These are phyloP conservation scores for Ceratoteleas bidentatus DNA, from an alignment of 1,140 invertebrate species.

Conservation along the genomic window DNA sequence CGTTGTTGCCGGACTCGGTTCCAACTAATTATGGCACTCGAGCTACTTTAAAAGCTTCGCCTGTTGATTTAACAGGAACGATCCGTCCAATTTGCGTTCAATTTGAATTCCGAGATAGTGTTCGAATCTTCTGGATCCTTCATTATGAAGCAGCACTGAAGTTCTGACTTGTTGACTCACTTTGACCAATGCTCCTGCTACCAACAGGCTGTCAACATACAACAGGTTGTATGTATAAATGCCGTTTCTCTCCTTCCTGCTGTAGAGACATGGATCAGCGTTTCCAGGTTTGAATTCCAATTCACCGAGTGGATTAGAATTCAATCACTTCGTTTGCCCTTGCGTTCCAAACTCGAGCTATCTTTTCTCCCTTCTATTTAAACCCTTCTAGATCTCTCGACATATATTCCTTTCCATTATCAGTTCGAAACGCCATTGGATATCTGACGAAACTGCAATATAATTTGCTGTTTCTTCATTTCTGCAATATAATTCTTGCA, in stretches of 20 bases:
- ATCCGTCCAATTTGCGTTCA: conserved; percentile 7
- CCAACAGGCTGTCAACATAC: conserved; percentile 42
- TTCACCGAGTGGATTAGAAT: conserved; percentile 1
- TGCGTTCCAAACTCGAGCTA: conserved; percentile 16
- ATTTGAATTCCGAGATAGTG: conserved; percentile 30
- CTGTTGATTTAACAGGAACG: conserved; percentile 16
- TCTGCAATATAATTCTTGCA: conserved; percentile 27
- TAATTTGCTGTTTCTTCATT: conserved; percentile 15
- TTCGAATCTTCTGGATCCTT: conserved; percentile 24
- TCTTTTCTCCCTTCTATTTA: background rate
- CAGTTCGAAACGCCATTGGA: too few relatives aligned
- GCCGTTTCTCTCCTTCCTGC: background rate
- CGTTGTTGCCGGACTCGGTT: conserved; percentile 24
- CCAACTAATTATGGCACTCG: conserved; percentile 11
- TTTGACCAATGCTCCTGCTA: background rate
- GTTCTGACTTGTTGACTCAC: background rate
- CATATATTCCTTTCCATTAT: conserved; percentile 33
- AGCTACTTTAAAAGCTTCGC: conserved; percentile 20
- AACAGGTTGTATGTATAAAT: conserved; percentile 15
- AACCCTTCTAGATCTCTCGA: conserved; percentile 7
- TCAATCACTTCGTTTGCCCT: background rate
- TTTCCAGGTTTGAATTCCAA: conserved; percentile 8
- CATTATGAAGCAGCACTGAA: conserved; percentile 12
- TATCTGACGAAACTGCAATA: too few relatives aligned
- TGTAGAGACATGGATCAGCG: conserved; percentile 28